A percentile compares a stretch with the other conserved stretches of the same genome.
Evolutionary conservation across 2,888 invertebrate genomes (phyloP).

Genomic region (Omphaloscelis lunosa): DNA sequence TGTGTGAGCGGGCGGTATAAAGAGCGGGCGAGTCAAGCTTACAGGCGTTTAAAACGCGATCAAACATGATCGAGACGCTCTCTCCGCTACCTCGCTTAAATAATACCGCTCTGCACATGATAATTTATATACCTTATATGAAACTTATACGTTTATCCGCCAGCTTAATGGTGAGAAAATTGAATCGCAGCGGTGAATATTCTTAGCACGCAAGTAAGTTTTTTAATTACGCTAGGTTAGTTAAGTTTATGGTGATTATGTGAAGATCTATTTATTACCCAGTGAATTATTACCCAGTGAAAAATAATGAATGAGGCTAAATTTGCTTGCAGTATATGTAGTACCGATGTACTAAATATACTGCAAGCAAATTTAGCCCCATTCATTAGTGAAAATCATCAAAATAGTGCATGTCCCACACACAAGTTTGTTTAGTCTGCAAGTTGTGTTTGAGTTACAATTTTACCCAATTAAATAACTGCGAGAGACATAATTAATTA

Average conservation of each 20-base stretch:
- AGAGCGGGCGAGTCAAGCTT: conserved; percentile 72
- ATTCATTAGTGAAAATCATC: not conserved
- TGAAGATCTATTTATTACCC: not conserved
- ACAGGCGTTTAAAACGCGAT: conserved; percentile 86
- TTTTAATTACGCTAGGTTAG: conserved; percentile 27
- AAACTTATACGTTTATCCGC: conserved; percentile 50
- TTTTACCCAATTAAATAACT: not conserved
- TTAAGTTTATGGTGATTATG: conserved; percentile 12
- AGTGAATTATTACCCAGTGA: not conserved
- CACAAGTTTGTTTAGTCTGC: not conserved
- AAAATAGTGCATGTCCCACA: not conserved
- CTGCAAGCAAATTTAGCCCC: too few species aligned
- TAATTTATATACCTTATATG: conserved; percentile 57
- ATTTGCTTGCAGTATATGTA: not conserved
- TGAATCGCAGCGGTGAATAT: conserved; percentile 26
- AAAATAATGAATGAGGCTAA: not conserved
- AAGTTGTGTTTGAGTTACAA: not conserved
- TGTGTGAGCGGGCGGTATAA: conserved; percentile 78
- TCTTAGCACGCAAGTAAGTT: conserved; percentile 13
- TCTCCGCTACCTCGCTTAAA: conserved; percentile 70
- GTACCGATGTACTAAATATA: too few species aligned
- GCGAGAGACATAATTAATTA: not conserved
- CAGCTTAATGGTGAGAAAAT: conserved; percentile 64
- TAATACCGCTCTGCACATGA: conserved; percentile 64
- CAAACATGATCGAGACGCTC: conserved; percentile 81